Evolutionary conservation across 1,140 invertebrate species (phyloP).

Genomic region (Drosophila lini): DNA sequence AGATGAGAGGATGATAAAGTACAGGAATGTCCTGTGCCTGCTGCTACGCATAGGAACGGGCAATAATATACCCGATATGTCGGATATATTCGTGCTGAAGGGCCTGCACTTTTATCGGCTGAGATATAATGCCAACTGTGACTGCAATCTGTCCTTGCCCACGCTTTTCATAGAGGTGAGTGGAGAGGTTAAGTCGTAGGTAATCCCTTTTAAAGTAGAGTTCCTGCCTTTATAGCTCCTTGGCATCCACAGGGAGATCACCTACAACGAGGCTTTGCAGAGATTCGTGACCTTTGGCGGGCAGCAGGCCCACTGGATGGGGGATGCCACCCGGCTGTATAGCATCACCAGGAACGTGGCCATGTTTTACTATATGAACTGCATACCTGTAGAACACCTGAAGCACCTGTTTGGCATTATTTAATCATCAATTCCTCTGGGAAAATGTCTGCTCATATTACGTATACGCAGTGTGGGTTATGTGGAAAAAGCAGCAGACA

Average conservation of each 20-base stretch:
- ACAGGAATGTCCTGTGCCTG: slow-evolving; percentile 53
- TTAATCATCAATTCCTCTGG: not conserved
- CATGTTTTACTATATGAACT: slow-evolving; percentile 52
- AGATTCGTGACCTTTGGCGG: slow-evolving; percentile 43
- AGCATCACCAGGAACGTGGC: slow-evolving; percentile 45
- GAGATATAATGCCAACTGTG: slow-evolving; percentile 55
- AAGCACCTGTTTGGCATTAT: slow-evolving; percentile 58
- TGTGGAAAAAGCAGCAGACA: not conserved
- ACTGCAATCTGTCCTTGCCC: slow-evolving; percentile 48
- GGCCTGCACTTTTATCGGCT: slow-evolving; percentile 57
- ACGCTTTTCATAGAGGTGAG: slow-evolving; percentile 61
- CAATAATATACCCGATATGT: slow-evolving; percentile 57
- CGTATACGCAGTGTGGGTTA: slow-evolving; percentile 27
- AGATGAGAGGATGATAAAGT: slow-evolving; percentile 56
- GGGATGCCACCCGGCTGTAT: slow-evolving; percentile 46
- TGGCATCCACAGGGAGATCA: slow-evolving; percentile 48
- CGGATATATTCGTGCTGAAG: slow-evolving; percentile 57
- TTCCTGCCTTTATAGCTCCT: slow-evolving; percentile 27
- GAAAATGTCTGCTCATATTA: slow-evolving; percentile 13
- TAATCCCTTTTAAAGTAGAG: not conserved
- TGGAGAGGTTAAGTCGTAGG: accelerated
- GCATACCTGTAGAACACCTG: slow-evolving; percentile 48
- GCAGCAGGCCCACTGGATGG: slow-evolving; percentile 41
- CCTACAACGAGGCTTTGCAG: slow-evolving; percentile 52
- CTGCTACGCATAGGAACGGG: slow-evolving; percentile 51